Evolutionary conservation across 1,140 invertebrate species (phyloP).

Genomic region (Bombus soroeensis): DNA sequence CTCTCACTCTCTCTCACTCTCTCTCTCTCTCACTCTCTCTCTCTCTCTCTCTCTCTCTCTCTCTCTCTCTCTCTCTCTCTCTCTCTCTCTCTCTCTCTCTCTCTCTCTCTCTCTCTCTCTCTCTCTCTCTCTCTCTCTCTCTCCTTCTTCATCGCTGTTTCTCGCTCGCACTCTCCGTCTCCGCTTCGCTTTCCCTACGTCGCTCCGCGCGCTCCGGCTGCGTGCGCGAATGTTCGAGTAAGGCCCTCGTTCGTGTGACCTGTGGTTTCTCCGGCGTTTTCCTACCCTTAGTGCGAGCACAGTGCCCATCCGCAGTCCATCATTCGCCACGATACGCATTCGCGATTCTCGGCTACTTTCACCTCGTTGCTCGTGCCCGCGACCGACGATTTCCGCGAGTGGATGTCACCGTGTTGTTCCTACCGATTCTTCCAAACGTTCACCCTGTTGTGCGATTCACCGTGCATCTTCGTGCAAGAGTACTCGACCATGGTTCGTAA

Average conservation of each 20-base stretch:
- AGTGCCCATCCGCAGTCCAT: constrained; percentile 69
- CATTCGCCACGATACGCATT: constrained; percentile 62
- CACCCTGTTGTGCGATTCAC: background rate
- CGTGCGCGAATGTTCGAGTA: constrained; percentile 48
- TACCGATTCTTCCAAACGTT: background rate
- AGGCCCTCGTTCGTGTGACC: constrained; percentile 71
- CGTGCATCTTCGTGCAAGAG: background rate
- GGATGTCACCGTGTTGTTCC: background rate
- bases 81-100: background rate
- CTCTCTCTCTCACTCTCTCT: background rate
- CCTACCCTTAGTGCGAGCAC: constrained; percentile 72
- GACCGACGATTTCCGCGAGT: background rate
- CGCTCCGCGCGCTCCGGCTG: constrained; percentile 39
- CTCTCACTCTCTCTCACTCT: no score
- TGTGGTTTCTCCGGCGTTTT: constrained; percentile 75
- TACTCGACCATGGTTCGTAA: background rate
- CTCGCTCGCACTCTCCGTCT: constrained; percentile 7
- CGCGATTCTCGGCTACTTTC: background rate
- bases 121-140: background rate
- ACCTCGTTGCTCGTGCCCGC: constrained; percentile 6
- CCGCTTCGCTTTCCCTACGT: constrained; percentile 11
- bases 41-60: background rate
- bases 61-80: background rate
- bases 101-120: background rate
- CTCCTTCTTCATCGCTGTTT: background rate